Evolutionary conservation across 2,113 vertebrate species (phyloP), one percentile per base, ranked within the genome.

Genomic region (Pitta sordida): DNA sequence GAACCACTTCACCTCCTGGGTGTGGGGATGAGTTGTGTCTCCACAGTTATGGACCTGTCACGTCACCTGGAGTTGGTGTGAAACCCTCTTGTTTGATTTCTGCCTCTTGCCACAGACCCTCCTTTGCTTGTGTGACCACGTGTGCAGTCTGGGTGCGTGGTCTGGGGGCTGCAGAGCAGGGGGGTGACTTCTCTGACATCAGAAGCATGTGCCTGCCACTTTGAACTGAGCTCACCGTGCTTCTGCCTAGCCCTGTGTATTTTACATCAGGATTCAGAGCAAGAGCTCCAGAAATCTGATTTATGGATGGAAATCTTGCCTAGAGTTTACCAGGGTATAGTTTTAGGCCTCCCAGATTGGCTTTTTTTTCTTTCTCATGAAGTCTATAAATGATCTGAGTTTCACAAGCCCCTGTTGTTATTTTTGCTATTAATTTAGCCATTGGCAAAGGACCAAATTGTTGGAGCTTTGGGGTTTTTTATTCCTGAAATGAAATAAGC

Each of bases 341-440:
- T 73, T 84, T 51, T 89, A 85, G 86, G 58, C 81, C 86, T 77
- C 90, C 81, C 91, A 85, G 73, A 89, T 46, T 0, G 7, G 36
- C 65, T 91, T 94, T 79, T 90, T 91, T 94, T 79, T 90, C 62
- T 94, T 94, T 94, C 86, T 94, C 65, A 53, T 5, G 0, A 64
- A 84, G 62, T 93, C 92, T 89, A 14, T 91, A 94, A 92, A 88
- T n/a, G 83, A 91, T 81, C 64, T 2, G 30, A 88, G 91, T 91
- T 95, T 89, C 92, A 92, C 77, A 91, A 88, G 60, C 83, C 88
- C 37, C 69, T 91, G 92, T 96, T 95, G 87, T 94, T 96, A 13
- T 88, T 96, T 90, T 96, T 94, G 95, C 88, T 96, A 86, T 96
- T 96, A 96, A 92, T 93, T 95, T 95, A 89, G 81, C 73, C 0